Evolutionary conservation across 92 coral and sea anemone species (phyloP), one percentile per base, ranked within the genome.

Genomic region (Plumapathes pennacea): DNA sequence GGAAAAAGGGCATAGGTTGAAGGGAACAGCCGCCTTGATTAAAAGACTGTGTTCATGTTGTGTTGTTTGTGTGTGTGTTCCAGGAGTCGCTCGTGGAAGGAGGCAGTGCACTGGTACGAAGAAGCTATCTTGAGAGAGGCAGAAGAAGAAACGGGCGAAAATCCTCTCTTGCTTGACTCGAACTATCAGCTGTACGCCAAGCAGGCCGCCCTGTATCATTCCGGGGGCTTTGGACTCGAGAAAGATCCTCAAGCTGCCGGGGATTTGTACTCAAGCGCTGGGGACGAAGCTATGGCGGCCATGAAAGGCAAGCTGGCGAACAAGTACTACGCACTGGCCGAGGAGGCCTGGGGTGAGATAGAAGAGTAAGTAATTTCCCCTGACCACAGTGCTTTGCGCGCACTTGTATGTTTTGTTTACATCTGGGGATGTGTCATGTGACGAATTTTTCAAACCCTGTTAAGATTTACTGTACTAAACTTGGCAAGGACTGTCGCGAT

Each of bases 291-390:
- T 14, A 82, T 94, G 86, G 69, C 81, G 3, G 83, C 90, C 7
- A 94, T 88, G 99, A 94, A 88, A 46, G 96, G 96, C 0, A 94
- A 94, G 64, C 84, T 94, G 32, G 99, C 99, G 11, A 94, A 89
- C 54, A 89, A 94, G 71, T 94, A 84, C 64, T 94, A 67, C 62
- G 81, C 84, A 43, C 56, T 79, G 19, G 98, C 98, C 3, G 98
- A 92, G 61, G 98, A 92, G 68, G 91, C 87, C 57, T 88, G 96
- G 98, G 98, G 87, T 3, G 96, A 92, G 67, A 40, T 82, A 26
- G 90, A 89, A 10, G 92, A 92, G 52, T 84, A n/a, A n/a, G n/a
- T n/a, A n/a, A n/a, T n/a, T n/a, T n/a, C n/a, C n/a, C n/a, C n/a
- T n/a, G n/a, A n/a, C n/a, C n/a, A n/a, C n/a, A n/a, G n/a, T n/a